Conservation (phyloP, 1,140 invertebrate genomes). For the Diploscapter pachys region DNA sequence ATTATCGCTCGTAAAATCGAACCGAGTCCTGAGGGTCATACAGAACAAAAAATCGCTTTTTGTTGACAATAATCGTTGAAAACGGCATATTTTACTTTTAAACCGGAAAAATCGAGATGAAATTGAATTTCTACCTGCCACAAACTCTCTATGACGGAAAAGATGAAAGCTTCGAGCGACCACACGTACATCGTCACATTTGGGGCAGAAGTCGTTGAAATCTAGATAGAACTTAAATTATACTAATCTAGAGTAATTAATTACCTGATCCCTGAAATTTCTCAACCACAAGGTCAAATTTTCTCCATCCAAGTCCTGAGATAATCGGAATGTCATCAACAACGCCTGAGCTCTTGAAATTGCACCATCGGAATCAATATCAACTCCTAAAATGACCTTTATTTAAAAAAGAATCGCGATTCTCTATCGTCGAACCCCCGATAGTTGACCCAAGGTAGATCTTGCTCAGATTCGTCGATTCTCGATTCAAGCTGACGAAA, state of each 20-base stretch:
- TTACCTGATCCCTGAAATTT: conserved; percentile 29
- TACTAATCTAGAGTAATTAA: background rate
- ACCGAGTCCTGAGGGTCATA: too few species aligned
- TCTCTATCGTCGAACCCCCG: conserved; percentile 17
- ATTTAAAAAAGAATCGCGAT: background rate
- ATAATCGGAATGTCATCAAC: conserved; percentile 23
- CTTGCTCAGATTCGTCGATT: conserved; percentile 24
- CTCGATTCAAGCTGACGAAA: conserved; percentile 29
- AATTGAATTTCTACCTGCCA: background rate
- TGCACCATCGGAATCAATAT: conserved; percentile 35
- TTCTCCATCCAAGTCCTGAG: conserved; percentile 21
- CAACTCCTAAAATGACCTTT: conserved; percentile 24
- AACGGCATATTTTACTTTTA: too few species aligned
- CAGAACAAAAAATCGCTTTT: too few species aligned
- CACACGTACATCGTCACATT: conserved; percentile 22
- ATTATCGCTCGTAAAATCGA: too few species aligned
- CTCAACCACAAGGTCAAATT: conserved; percentile 6
- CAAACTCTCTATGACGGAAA: conserved; percentile 7
- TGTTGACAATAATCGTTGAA: too few species aligned
- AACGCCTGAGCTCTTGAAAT: conserved; percentile 25
- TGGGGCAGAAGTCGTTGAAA: conserved; percentile 5
- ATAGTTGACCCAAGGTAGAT: conserved; percentile 30
- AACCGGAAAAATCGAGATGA: too few species aligned
- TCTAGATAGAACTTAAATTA: too few species aligned
- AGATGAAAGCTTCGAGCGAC: conserved; percentile 27